phyloP scores from a whole-genome alignment of 2,797 vertebrate genomes.

The Apodemus agrarius region DNA sequence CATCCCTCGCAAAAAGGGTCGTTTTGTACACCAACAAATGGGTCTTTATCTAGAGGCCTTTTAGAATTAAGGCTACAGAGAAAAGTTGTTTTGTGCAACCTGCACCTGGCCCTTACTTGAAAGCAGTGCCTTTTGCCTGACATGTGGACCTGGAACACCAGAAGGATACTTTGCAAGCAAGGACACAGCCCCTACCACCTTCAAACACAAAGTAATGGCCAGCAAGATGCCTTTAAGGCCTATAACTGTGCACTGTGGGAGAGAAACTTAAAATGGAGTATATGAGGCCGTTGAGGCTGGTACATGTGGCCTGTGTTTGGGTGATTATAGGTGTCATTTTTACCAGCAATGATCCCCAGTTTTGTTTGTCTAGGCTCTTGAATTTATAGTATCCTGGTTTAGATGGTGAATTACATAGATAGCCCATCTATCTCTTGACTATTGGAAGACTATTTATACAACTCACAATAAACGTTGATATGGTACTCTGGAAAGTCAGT shows the following conservation, averaged over 20 bases:
- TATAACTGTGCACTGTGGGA: not conserved
- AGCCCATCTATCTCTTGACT: not conserved
- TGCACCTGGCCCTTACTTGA: not conserved
- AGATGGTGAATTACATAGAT: not conserved
- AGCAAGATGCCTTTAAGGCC: not conserved
- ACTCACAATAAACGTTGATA: not conserved
- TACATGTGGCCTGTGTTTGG: not conserved
- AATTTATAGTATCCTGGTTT: not conserved
- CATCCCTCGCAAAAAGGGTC: not conserved
- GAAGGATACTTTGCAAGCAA: not conserved
- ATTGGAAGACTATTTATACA: not conserved
- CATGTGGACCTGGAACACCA: not conserved
- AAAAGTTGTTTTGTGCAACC: not conserved
- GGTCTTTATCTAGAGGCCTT: not conserved
- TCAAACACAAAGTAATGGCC: not conserved
- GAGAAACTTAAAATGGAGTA: not conserved
- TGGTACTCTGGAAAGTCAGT: not conserved
- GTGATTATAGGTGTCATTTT: not conserved
- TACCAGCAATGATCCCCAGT: not conserved
- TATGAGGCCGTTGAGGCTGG: not conserved
- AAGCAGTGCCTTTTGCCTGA: not conserved
- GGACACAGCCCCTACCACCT: not conserved
- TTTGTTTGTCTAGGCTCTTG: conserved; percentile 6
- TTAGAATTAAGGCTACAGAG: not conserved
- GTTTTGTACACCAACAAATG: not conserved